phyloP scores from a whole-genome alignment of 2,888 invertebrate species.

The Eueremaeus valkanovi region DNA sequence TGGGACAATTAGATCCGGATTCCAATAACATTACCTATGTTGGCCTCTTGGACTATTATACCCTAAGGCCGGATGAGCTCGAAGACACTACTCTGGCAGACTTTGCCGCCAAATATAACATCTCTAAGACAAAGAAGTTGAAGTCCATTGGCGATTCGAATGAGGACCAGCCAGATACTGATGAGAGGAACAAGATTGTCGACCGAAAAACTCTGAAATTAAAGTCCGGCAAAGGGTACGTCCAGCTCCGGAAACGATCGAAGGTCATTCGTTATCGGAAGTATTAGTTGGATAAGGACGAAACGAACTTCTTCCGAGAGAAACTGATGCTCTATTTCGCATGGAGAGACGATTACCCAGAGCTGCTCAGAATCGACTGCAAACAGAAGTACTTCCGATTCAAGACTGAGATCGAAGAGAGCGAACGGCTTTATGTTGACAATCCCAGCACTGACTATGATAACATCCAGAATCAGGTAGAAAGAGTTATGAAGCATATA shows the following conservation, averaged over 20 bases:
- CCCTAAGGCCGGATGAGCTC: conserved; percentile 47
- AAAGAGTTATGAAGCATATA: too few species aligned
- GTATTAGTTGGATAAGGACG: neutral
- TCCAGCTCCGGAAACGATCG: neutral
- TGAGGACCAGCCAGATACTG: too few species aligned
- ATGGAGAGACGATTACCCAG: conserved; percentile 46
- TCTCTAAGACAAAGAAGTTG: neutral
- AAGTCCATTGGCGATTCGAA: too few species aligned
- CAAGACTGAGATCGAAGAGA: too few species aligned
- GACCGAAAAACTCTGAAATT: neutral
- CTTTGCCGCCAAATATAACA: conserved; percentile 47
- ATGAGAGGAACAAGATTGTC: conserved; percentile 10
- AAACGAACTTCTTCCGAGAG: conserved; percentile 48
- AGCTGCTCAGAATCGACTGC: neutral
- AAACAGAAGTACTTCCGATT: too few species aligned
- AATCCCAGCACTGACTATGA: too few species aligned
- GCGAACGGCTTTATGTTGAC: too few species aligned
- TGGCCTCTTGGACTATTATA: conserved; percentile 49
- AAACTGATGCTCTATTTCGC: conserved; percentile 49
- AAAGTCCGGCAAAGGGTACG: neutral
- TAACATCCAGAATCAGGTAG: too few species aligned
- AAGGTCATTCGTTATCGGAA: neutral
- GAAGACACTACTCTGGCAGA: conserved; percentile 49
- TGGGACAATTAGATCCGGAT: conserved; percentile 40
- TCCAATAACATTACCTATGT: conserved; percentile 34